phyloP scores from a whole-genome alignment of 2,888 invertebrate genomes.

The Eilema caniola region DNA sequence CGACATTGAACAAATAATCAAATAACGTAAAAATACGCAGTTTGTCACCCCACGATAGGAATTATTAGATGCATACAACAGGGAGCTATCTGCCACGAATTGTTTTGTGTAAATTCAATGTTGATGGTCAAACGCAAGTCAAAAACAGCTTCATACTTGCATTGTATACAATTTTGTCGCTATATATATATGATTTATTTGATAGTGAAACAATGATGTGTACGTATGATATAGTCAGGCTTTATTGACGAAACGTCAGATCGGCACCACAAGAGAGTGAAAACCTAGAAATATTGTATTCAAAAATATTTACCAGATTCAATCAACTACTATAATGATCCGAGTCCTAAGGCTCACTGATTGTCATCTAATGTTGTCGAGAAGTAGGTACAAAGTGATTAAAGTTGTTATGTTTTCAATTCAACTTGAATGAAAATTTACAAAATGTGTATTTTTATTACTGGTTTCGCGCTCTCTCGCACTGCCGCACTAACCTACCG shows the following conservation, averaged over 20 bases:
- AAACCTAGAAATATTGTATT: neutral
- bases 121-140: constrained; percentile 1
- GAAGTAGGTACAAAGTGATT: neutral
- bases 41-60: neutral
- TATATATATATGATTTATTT: constrained; percentile 61
- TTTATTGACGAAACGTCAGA: constrained; percentile 53
- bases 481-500: constrained; percentile 29
- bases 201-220: constrained; percentile 80
- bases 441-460: neutral
- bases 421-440: neutral
- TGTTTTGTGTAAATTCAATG: constrained; percentile 6
- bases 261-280: constrained; percentile 46
- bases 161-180: constrained; percentile 59
- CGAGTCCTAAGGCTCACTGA: neutral
- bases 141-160: constrained; percentile 45
- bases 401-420: neutral
- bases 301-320: neutral
- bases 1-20: constrained; percentile 24
- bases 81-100: neutral
- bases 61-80: neutral
- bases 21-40: neutral
- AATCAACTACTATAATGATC: no score
- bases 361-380: neutral
- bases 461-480: neutral
- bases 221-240: constrained; percentile 75